A percentile compares a stretch with the other conserved stretches of the same genome.
These are phyloP conservation scores for Brachypodius melanocephalos DNA, from an alignment of 2,113 vertebrate genomes.

Conservation along the genomic window DNA sequence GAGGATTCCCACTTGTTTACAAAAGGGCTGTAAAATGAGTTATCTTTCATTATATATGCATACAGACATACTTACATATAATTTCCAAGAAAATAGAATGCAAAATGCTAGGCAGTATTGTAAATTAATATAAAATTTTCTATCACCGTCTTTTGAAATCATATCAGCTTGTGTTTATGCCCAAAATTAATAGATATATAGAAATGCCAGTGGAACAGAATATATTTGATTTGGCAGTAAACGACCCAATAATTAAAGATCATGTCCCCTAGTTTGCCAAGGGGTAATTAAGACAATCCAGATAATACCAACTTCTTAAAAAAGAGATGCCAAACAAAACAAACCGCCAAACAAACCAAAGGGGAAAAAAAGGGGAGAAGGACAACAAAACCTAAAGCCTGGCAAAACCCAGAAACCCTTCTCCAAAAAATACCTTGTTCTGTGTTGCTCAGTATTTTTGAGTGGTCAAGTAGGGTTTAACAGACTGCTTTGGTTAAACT, in stretches of 20 bases:
- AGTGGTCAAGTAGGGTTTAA: not conserved
- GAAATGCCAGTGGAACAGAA: not conserved
- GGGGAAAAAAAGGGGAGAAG: fast-evolving
- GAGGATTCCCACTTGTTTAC: not conserved
- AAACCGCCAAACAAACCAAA: not conserved
- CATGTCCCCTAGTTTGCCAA: not conserved
- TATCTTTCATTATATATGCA: not conserved
- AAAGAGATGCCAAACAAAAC: not conserved
- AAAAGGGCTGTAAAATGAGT: not conserved
- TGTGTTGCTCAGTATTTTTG: not conserved
- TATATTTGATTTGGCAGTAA: not conserved
- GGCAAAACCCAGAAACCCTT: not conserved
- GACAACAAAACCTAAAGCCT: fast-evolving
- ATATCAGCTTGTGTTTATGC: not conserved
- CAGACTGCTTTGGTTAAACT: not conserved
- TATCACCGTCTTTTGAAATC: not conserved
- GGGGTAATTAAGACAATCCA: not conserved
- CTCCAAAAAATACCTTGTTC: not conserved
- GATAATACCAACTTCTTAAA: not conserved
- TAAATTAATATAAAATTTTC: not conserved
- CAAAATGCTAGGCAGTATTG: not conserved
- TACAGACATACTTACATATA: not conserved
- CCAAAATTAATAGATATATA: not conserved
- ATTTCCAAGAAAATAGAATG: not conserved
- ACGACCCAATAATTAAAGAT: not conserved